phyloP scores from a whole-genome alignment of 23 tunicate genomes.

The Trididemnum clinides region DNA sequence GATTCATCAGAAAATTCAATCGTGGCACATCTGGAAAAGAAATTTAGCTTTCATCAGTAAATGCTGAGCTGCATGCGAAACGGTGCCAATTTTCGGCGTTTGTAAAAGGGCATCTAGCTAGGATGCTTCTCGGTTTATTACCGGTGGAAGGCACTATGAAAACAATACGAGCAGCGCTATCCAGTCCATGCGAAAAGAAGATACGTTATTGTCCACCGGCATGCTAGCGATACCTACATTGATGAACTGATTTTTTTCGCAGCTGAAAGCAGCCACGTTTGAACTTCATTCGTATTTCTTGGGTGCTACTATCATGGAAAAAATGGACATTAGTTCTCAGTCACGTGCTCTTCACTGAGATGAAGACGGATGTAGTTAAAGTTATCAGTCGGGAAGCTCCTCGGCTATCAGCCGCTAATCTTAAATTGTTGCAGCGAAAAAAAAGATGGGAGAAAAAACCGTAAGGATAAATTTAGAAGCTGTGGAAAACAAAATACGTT shows the following conservation, averaged over 20 bases:
- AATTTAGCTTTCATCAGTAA: too few relatives aligned
- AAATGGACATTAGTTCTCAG: conserved; percentile 42
- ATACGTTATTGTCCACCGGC: background rate
- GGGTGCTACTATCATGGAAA: conserved; percentile 17
- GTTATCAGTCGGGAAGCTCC: background rate
- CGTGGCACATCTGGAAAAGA: too few relatives aligned
- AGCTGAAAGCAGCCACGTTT: conserved; percentile 71
- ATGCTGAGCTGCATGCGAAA: conserved; percentile 37
- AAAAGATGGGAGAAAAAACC: too few relatives aligned
- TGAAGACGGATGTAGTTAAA: background rate
- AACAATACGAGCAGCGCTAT: conserved; percentile 56
- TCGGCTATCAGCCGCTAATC: conserved; percentile 64
- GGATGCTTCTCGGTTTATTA: conserved; percentile 40
- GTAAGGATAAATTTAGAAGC: too few relatives aligned
- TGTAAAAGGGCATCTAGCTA: conserved; percentile 71
- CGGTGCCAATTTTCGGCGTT: conserved; percentile 81
- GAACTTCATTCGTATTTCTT: conserved; percentile 71
- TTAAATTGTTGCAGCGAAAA: conserved; percentile 67
- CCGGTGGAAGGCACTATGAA: conserved; percentile 58
- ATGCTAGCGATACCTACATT: conserved; percentile 39
- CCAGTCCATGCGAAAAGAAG: conserved; percentile 54
- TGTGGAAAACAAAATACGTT: too few relatives aligned
- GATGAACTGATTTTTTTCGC: conserved; percentile 52
- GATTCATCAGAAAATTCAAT: too few relatives aligned
- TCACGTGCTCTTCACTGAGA: conserved; percentile 7